Conservation (phyloP, 2,888 invertebrate species). For the Hermaeophaga mercurialis region DNA sequence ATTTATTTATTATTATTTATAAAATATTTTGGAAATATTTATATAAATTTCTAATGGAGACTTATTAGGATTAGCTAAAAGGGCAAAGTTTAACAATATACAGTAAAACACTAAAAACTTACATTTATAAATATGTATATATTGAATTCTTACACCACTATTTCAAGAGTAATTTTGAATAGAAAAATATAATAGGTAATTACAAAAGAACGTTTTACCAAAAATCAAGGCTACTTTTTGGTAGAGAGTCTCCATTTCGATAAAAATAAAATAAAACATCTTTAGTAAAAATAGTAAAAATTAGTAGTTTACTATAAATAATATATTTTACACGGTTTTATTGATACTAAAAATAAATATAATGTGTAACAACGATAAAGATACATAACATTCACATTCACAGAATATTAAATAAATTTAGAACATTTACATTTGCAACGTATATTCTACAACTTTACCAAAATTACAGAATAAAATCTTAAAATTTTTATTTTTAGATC, state of each 20-base stretch:
- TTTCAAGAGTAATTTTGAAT: background rate
- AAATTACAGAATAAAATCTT: no score
- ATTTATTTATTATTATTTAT: no score
- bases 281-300: background rate
- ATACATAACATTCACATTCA: conserved; percentile 21
- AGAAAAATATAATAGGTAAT: background rate
- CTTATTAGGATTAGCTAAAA: no score
- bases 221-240: background rate
- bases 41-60: no score
- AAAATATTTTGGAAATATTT: no score
- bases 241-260: background rate
- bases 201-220: conserved; percentile 8
- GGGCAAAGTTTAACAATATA: no score
- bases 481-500: no score
- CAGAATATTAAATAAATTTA: background rate
- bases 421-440: no score
- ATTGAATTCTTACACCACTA: conserved; percentile 18
- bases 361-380: conserved; percentile 8
- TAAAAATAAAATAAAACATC: background rate
- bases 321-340: conserved; percentile 16
- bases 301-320: background rate
- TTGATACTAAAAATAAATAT: conserved; percentile 19
- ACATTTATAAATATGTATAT: conserved; percentile 16
- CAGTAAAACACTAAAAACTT: no score
- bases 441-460: no score